phyloP scores from a whole-genome alignment of 64 coral and sea anemone genomes.

The Anthopleura sola region DNA sequence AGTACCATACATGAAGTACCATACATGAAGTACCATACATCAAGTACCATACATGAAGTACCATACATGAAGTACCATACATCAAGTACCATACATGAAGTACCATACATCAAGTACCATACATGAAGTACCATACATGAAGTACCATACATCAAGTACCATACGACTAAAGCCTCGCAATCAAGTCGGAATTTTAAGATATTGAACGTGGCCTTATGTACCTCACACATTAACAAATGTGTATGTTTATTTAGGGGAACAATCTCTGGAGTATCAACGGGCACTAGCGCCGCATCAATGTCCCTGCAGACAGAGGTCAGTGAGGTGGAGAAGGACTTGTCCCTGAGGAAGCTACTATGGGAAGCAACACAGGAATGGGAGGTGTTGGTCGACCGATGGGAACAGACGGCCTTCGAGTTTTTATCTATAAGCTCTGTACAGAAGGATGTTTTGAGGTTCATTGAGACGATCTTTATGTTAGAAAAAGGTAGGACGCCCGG shows the following conservation, averaged over 20 bases:
- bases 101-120: no score
- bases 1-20: no score
- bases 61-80: no score
- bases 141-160: no score
- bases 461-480: constrained; percentile 82
- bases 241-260: neutral
- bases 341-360: constrained; percentile 82
- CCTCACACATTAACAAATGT: no score
- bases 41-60: no score
- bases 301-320: constrained; percentile 84
- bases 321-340: constrained; percentile 89
- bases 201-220: no score
- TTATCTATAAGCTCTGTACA: constrained; percentile 84
- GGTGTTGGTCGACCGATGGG: constrained; percentile 76
- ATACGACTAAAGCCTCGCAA: no score
- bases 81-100: no score
- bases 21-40: no score
- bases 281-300: constrained; percentile 5
- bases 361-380: constrained; percentile 88
- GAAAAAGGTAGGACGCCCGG: constrained; percentile 74
- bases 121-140: no score
- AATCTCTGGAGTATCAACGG: neutral
- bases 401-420: constrained; percentile 70
- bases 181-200: no score
- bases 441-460: constrained; percentile 84